These are phyloP conservation scores for Lethenteron camtschaticum DNA, from an alignment of 2,113 vertebrate genomes.

Conservation along the genomic window DNA sequence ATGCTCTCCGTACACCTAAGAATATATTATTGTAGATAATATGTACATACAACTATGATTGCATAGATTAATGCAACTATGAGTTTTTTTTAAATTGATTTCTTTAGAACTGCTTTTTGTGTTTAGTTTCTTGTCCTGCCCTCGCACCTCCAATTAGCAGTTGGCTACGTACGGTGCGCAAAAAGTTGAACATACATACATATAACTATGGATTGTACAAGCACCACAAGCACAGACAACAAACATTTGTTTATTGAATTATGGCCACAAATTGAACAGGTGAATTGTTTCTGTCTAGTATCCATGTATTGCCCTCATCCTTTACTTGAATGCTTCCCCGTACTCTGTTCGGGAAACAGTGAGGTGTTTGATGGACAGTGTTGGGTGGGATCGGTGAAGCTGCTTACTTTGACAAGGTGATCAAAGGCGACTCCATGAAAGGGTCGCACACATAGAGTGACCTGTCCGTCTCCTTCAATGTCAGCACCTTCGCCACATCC, in stretches of 20 bases:
- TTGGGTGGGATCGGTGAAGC: not conserved
- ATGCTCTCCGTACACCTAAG: not conserved
- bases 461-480: slow-evolving; percentile 50
- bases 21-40: too few relatives aligned
- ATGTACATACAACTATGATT: too few relatives aligned
- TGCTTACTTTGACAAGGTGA: slow-evolving; percentile 54
- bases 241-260: fast-evolving
- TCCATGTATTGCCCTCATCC: not conserved
- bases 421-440: slow-evolving; percentile 45
- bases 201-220: not conserved
- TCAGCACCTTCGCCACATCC: slow-evolving; percentile 35
- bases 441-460: slow-evolving; percentile 69
- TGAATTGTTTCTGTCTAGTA: not conserved
- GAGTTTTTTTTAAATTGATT: too few relatives aligned
- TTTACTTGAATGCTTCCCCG: not conserved
- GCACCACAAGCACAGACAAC: slow-evolving; percentile 7
- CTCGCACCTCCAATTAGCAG: too few relatives aligned
- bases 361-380: not conserved
- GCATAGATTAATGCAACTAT: too few relatives aligned
- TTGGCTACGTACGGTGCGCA: too few relatives aligned
- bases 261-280: not conserved
- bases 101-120: too few relatives aligned
- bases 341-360: not conserved
- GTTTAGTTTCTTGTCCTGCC: too few relatives aligned
- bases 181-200: too few relatives aligned